Evolutionary conservation across 2,113 vertebrate species (phyloP).

Genomic region (Phaetusa simplex): DNA sequence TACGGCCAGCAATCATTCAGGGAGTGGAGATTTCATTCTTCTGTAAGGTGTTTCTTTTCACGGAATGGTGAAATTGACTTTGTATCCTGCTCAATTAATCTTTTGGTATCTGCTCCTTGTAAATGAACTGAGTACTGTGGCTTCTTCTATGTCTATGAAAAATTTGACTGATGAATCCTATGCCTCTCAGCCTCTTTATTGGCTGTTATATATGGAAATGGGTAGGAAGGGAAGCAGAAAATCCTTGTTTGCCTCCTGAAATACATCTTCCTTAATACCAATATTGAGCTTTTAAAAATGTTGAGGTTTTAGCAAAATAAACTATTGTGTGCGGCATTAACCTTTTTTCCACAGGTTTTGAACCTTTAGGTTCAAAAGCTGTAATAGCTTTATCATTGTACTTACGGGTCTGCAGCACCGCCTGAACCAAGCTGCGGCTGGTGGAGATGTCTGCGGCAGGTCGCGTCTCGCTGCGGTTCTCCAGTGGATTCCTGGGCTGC

Average conservation of each 20-base stretch:
- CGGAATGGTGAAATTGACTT: too few species aligned
- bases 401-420: neutral
- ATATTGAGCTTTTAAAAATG: neutral
- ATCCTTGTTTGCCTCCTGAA: neutral
- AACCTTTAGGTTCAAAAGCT: neutral
- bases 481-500: neutral
- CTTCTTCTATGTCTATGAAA: neutral
- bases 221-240: neutral
- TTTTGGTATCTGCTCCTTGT: neutral
- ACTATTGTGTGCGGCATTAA: neutral
- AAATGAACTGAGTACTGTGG: fast-evolving
- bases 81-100: neutral
- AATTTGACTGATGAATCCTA: neutral
- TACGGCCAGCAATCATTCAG: neutral
- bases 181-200: neutral
- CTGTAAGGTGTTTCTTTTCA: neutral
- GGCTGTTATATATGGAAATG: neutral
- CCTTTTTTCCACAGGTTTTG: neutral
- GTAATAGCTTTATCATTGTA: neutral
- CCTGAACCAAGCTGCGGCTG: neutral
- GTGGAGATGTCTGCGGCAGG: neutral
- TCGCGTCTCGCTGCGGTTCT: neutral
- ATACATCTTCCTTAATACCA: neutral
- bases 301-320: neutral
- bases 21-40: neutral